Evolutionary conservation across 2,888 invertebrate species (phyloP).

Genomic region (Acanthoscelides obtectus): DNA sequence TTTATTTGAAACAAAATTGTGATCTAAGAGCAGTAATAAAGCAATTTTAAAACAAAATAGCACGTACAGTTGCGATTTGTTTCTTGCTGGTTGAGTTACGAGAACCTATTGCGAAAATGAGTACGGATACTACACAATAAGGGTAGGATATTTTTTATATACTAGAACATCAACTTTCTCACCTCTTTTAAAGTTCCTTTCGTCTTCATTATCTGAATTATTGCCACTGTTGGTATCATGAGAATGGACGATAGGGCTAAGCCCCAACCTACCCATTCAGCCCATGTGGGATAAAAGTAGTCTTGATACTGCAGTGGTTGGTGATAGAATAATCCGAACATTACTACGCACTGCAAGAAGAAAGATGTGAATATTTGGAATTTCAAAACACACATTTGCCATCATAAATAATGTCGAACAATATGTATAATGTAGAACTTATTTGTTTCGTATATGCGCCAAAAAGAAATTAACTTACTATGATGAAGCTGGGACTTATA

Average conservation of each 20-base stretch:
- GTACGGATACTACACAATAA: neutral
- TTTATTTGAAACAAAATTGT: too few species aligned
- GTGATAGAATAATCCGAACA: slow-evolving; percentile 61
- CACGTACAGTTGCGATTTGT: too few species aligned
- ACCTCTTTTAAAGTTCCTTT: slow-evolving; percentile 67
- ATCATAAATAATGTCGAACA: neutral
- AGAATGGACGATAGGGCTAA: slow-evolving; percentile 69
- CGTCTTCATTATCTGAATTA: slow-evolving; percentile 59
- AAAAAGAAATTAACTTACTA: too few species aligned
- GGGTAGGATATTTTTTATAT: neutral
- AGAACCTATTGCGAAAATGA: neutral
- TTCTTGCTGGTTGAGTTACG: too few species aligned
- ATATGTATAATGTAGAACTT: too few species aligned
- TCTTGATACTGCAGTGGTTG: slow-evolving; percentile 63
- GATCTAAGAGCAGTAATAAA: too few species aligned
- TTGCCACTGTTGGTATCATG: slow-evolving; percentile 66
- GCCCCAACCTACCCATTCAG: slow-evolving; percentile 66
- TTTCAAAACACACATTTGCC: neutral
- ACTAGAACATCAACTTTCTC: slow-evolving; percentile 18
- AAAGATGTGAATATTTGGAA: neutral
- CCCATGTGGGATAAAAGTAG: slow-evolving; percentile 68
- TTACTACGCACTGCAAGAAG: slow-evolving; percentile 59
- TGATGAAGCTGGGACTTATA: slow-evolving; percentile 72
- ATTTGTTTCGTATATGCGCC: too few species aligned
- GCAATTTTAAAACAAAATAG: too few species aligned